Conservation (phyloP, 2,797 vertebrate species). For the Chromobotia macracanthus region DNA sequence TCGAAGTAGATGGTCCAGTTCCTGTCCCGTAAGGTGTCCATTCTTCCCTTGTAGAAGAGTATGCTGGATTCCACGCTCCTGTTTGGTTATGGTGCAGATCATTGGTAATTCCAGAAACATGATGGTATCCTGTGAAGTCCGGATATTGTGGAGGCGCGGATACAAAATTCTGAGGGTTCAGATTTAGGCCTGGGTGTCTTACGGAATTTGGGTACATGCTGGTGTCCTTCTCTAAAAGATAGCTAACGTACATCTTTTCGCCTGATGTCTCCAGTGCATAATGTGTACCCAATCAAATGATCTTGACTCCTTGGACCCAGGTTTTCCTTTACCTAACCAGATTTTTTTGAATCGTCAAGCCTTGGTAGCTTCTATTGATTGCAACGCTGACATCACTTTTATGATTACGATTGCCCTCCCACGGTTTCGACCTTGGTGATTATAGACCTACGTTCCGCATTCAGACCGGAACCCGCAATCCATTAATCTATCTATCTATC, state of each 20-base stretch:
- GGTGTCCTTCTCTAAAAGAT: constrained; percentile 92
- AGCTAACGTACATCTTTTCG: constrained; percentile 77
- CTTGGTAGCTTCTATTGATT: constrained; percentile 72
- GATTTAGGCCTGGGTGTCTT: constrained; percentile 84
- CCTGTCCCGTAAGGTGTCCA: constrained; percentile 85
- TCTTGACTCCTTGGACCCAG: constrained; percentile 60
- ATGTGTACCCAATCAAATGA: constrained; percentile 71
- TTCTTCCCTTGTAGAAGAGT: constrained; percentile 86
- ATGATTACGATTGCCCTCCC: constrained; percentile 76
- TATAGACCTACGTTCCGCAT: too few species aligned
- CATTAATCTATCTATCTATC: too few species aligned
- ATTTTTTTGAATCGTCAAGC: constrained; percentile 57
- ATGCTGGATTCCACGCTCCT: constrained; percentile 84
- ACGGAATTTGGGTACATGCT: constrained; percentile 86
- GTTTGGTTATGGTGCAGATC: constrained; percentile 76
- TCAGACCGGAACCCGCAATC: background rate
- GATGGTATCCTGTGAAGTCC: constrained; percentile 87
- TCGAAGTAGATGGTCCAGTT: constrained; percentile 70
- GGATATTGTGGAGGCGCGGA: constrained; percentile 86
- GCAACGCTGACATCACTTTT: constrained; percentile 82
- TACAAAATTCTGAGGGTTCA: constrained; percentile 86
- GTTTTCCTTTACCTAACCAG: constrained; percentile 52
- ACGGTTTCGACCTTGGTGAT: background rate
- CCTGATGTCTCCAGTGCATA: constrained; percentile 73
- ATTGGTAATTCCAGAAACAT: constrained; percentile 80